These are phyloP conservation scores for Plecotus auritus DNA, from an alignment of 2,113 vertebrate genomes.

Conservation along the genomic window DNA sequence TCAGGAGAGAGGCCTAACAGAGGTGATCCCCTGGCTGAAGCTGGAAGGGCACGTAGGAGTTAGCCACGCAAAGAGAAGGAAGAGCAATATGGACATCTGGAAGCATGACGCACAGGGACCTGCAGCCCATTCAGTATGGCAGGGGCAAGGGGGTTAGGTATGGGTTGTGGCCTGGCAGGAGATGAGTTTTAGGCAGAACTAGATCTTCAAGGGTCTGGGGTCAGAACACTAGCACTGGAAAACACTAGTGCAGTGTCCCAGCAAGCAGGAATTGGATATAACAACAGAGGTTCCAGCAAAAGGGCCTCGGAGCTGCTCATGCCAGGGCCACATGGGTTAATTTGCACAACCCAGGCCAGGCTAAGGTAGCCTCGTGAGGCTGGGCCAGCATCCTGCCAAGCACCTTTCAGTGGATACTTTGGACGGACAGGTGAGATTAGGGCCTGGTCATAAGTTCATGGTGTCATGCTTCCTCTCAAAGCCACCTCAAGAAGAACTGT, in stretches of 20 bases:
- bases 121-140: background rate
- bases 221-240: background rate
- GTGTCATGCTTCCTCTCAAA: background rate
- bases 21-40: background rate
- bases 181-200: background rate
- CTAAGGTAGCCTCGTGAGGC: background rate
- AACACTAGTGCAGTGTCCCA: background rate
- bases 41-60: background rate
- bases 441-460: background rate
- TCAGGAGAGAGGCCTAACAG: background rate
- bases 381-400: background rate
- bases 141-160: background rate
- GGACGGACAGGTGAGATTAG: background rate
- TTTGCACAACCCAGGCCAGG: background rate
- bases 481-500: background rate
- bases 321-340: background rate
- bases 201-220: background rate
- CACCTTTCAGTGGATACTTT: background rate
- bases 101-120: accelerated
- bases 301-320: background rate
- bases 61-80: background rate
- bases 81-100: background rate
- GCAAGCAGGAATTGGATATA: background rate
- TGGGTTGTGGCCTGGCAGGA: background rate
- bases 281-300: background rate